phyloP scores from a whole-genome alignment of 2,113 vertebrate genomes.

The Benitochromis conjunctus region DNA sequence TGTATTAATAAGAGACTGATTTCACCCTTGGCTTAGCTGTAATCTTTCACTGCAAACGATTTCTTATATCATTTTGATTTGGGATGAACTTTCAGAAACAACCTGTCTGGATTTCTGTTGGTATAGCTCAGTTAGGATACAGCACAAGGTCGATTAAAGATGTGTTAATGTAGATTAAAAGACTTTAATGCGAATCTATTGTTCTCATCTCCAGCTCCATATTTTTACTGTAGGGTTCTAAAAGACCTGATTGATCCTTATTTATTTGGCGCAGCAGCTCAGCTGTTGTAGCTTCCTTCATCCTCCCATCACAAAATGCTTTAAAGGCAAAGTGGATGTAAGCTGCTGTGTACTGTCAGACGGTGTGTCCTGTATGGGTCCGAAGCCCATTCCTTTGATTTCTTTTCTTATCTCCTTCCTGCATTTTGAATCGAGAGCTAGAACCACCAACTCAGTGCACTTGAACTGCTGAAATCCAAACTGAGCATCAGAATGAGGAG shows the following conservation, averaged over 20 bases:
- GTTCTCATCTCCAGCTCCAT: background rate
- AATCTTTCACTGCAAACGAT: background rate
- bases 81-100: background rate
- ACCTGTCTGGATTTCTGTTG: background rate
- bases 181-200: background rate
- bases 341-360: background rate
- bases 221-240: background rate
- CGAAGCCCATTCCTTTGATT: background rate
- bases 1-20: background rate
- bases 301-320: background rate
- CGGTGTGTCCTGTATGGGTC: rapidly evolving
- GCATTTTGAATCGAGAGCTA: background rate
- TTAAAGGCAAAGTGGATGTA: background rate
- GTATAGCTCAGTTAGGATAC: background rate
- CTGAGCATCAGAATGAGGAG: too few relatives aligned
- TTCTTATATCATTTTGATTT: background rate
- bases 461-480: background rate
- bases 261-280: background rate
- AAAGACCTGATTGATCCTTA: background rate
- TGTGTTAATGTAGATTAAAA: background rate
- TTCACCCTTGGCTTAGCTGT: background rate
- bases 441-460: background rate
- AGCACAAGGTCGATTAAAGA: background rate
- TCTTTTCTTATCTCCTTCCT: background rate
- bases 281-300: background rate